Percentiles rank a stretch among this genome's conserved stretches.
phyloP scores from a whole-genome alignment of 2,113 vertebrate species.

The Plestiodon gilberti region DNA sequence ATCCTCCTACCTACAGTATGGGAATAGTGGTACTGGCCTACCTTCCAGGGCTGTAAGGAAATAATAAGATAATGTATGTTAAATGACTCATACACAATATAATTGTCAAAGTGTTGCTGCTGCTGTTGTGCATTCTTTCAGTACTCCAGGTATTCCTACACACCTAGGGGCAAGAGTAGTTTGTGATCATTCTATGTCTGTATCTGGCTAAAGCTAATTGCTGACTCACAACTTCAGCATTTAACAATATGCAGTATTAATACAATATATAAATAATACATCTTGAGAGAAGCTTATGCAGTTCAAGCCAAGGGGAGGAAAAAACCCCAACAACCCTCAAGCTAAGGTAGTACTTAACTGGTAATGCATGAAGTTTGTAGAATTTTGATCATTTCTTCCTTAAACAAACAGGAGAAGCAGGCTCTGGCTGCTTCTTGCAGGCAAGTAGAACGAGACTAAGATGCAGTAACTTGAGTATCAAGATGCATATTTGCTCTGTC shows the following conservation, averaged over 20 bases:
- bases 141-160: neutral
- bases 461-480: too few species aligned
- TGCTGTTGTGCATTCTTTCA: neutral
- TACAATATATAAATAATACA: slow-evolving; percentile 48
- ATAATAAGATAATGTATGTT: neutral
- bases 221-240: slow-evolving; percentile 18
- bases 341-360: neutral
- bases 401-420: neutral
- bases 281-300: slow-evolving; percentile 22
- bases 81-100: neutral
- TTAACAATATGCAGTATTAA: slow-evolving; percentile 36
- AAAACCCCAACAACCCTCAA: slow-evolving; percentile 1
- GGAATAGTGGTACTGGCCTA: neutral
- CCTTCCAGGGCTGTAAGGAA: neutral
- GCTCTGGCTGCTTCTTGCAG: too few species aligned
- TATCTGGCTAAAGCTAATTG: slow-evolving; percentile 39
- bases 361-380: slow-evolving; percentile 27
- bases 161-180: too few species aligned
- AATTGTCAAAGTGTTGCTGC: neutral
- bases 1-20: neutral
- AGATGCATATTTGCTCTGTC: neutral
- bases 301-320: slow-evolving; percentile 35
- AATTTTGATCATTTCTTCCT: neutral
- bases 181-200: neutral
- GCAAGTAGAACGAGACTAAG: too few species aligned